Conservation (phyloP, 2,113 vertebrate genomes). For the Brachypteracias leptosomus region DNA sequence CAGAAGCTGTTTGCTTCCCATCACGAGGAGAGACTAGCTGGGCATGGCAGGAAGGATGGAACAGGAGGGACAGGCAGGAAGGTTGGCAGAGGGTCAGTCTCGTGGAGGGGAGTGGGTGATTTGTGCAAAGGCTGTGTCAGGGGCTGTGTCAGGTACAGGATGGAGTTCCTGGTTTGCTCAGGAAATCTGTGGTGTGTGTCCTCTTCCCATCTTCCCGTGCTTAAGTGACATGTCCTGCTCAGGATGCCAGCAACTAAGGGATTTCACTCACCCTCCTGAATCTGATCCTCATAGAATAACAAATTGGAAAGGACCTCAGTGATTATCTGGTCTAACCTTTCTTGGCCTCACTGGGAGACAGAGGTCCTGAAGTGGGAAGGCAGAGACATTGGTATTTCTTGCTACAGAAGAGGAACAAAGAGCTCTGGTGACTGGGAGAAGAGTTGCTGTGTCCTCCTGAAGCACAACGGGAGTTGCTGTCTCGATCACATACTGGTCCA, state of each 20-base stretch:
- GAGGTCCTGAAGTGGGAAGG: not conserved
- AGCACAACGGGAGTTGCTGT: not conserved
- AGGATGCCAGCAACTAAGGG: not conserved
- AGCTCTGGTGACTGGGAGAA: not conserved
- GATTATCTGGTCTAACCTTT: not conserved
- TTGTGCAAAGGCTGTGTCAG: not conserved
- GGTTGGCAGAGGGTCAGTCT: not conserved
- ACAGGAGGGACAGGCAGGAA: not conserved
- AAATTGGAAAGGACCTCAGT: not conserved
- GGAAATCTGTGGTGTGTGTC: not conserved
- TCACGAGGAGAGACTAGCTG: not conserved
- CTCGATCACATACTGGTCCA: not conserved
- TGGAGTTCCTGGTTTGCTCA: not conserved
- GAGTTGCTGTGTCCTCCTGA: not conserved
- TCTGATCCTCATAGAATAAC: not conserved
- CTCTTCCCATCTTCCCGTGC: not conserved
- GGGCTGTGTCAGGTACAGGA: not conserved
- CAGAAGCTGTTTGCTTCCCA: constrained; percentile 16
- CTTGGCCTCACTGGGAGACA: not conserved
- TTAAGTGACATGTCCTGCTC: not conserved
- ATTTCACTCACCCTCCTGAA: not conserved
- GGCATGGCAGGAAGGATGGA: constrained; percentile 12
- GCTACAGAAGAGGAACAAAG: not conserved
- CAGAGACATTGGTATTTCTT: not conserved
- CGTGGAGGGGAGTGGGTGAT: fast-evolving